These are phyloP conservation scores for Rattus rattus DNA, from an alignment of 2,113 vertebrate species.

Conservation along the genomic window DNA sequence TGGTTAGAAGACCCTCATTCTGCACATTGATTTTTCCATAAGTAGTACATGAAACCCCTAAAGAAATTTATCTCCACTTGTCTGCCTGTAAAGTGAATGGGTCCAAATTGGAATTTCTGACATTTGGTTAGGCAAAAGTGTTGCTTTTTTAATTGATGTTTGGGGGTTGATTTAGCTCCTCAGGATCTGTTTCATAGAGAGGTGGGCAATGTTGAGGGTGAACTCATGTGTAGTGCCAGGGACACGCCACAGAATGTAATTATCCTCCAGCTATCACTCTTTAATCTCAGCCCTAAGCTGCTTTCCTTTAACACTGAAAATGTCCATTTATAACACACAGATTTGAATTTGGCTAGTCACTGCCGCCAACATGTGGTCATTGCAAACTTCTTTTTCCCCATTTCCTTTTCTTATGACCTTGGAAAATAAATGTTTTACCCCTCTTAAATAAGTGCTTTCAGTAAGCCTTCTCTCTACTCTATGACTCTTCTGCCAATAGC, in stretches of 20 bases:
- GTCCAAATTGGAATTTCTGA: neutral
- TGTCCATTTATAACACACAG: neutral
- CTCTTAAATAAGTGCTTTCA: constrained; percentile 31
- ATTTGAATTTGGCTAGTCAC: constrained; percentile 45
- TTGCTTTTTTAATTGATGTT: neutral
- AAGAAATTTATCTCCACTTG: neutral
- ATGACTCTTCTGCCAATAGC: neutral
- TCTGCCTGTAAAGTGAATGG: neutral
- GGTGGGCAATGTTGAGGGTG: neutral
- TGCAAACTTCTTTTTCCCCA: constrained; percentile 18
- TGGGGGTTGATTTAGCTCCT: neutral
- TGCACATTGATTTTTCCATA: neutral
- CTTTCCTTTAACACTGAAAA: constrained; percentile 58
- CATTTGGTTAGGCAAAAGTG: neutral
- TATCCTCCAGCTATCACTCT: constrained; percentile 48
- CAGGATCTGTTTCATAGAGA: neutral
- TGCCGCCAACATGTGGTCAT: neutral
- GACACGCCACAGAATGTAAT: neutral
- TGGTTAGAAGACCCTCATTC: neutral
- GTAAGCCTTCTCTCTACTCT: neutral
- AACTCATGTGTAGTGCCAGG: neutral
- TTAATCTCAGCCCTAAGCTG: neutral
- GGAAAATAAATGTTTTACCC: constrained; percentile 14
- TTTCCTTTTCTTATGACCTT: constrained; percentile 41
- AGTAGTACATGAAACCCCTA: neutral